Conservation (phyloP, 2,888 invertebrate species). For the Morpho deidamia region DNA sequence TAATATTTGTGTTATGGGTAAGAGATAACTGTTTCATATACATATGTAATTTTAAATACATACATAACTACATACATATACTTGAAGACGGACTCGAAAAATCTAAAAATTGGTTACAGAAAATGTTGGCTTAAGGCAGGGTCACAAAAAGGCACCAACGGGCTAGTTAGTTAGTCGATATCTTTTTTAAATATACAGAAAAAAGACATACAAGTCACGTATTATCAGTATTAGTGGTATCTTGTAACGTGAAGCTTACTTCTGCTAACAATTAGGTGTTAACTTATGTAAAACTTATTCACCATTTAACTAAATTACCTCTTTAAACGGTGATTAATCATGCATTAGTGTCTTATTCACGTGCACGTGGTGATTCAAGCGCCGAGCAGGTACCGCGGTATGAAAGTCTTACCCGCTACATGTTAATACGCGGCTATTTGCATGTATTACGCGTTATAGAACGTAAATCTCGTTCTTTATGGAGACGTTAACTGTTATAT, state of each 20-base stretch:
- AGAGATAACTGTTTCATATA: too few relatives aligned
- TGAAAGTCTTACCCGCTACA: neutral
- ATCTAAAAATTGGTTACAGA: too few relatives aligned
- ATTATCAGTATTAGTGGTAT: too few relatives aligned
- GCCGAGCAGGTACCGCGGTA: neutral
- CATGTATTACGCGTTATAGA: conserved; percentile 7
- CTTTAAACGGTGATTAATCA: conserved; percentile 4
- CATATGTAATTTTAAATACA: too few relatives aligned
- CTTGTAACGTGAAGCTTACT: neutral
- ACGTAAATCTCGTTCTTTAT: conserved; percentile 15
- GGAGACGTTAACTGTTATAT: conserved; percentile 12
- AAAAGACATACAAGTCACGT: too few relatives aligned
- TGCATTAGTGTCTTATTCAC: neutral
- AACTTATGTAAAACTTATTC: conserved; percentile 7
- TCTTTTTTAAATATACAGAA: too few relatives aligned
- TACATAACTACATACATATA: too few relatives aligned
- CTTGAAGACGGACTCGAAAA: too few relatives aligned
- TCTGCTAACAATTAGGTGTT: conserved; percentile 2
- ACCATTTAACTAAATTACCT: conserved; percentile 2
- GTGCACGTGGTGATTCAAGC: neutral
- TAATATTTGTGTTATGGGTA: too few relatives aligned
- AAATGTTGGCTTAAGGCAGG: too few relatives aligned
- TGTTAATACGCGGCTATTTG: conserved; percentile 7
- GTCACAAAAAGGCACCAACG: too few relatives aligned
- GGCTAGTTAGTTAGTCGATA: too few relatives aligned